Evolutionary conservation across 2,113 vertebrate species (phyloP).

Genomic region (Microtus ochrogaster): DNA sequence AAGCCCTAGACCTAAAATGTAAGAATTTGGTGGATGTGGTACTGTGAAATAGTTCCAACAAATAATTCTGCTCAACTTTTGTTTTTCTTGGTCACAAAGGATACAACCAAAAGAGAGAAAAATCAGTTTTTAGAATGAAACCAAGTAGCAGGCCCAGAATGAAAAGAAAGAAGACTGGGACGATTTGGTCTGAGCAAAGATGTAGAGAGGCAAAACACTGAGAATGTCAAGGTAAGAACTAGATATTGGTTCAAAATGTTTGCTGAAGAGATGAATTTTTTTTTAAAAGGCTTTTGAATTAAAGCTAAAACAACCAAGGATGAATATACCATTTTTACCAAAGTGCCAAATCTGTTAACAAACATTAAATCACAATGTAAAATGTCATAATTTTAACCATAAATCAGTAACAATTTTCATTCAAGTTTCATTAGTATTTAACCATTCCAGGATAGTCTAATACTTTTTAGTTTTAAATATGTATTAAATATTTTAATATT

Average conservation of each 20-base stretch:
- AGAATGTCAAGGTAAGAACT: conserved; percentile 50
- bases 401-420: conserved; percentile 29
- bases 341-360: conserved; percentile 30
- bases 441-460: neutral
- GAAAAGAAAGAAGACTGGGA: conserved; percentile 48
- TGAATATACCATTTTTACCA: neutral
- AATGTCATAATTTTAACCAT: conserved; percentile 41
- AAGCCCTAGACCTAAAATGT: neutral
- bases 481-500: conserved; percentile 39
- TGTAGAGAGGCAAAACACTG: neutral
- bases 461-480: conserved; percentile 34
- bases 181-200: conserved; percentile 63
- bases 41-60: conserved; percentile 44
- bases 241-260: conserved; percentile 52
- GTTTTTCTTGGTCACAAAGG: conserved; percentile 61
- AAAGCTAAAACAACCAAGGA: conserved; percentile 44
- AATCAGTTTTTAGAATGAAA: conserved; percentile 47
- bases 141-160: conserved; percentile 51
- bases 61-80: conserved; percentile 64
- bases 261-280: neutral
- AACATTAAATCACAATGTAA: conserved; percentile 48
- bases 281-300: conserved; percentile 44
- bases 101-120: neutral
- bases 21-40: conserved; percentile 7
- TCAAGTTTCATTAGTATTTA: conserved; percentile 31